Evolutionary conservation across 2,797 vertebrate genomes (phyloP).

Genomic region (Poecilia gillii): DNA sequence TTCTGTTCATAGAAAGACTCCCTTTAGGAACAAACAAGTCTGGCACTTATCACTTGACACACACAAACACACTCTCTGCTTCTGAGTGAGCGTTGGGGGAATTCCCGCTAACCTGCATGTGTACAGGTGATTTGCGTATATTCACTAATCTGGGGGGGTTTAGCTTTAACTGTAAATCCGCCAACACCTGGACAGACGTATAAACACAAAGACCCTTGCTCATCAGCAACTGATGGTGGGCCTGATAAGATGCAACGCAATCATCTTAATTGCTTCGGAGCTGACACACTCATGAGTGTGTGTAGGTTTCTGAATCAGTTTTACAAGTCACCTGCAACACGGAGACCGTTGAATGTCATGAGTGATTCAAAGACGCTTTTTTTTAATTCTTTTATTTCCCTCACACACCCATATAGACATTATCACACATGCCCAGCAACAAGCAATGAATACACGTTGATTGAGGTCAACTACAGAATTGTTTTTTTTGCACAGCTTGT

Average conservation of each 20-base stretch:
- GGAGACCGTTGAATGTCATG: slow-evolving; percentile 47
- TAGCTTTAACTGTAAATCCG: slow-evolving; percentile 78
- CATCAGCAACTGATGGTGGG: slow-evolving; percentile 40
- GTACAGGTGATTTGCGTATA: slow-evolving; percentile 78
- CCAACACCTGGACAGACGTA: slow-evolving; percentile 75
- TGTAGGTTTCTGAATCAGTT: slow-evolving; percentile 15
- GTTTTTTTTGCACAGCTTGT: not conserved
- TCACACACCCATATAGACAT: not conserved
- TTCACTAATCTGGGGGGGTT: slow-evolving; percentile 69
- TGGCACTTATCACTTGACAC: slow-evolving; percentile 32
- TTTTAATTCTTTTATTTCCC: slow-evolving; percentile 21
- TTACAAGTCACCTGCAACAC: slow-evolving; percentile 45
- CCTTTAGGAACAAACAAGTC: slow-evolving; percentile 19
- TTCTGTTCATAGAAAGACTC: slow-evolving; percentile 13
- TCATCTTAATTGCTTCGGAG: slow-evolving; percentile 13
- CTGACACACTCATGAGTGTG: slow-evolving; percentile 19
- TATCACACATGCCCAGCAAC: not conserved
- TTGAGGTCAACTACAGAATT: not conserved
- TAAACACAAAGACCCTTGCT: slow-evolving; percentile 19
- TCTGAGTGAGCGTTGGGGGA: slow-evolving; percentile 51
- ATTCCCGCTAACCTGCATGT: slow-evolving; percentile 65
- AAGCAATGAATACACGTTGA: not conserved
- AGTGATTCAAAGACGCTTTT: slow-evolving; percentile 14
- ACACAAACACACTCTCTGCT: slow-evolving; percentile 20
- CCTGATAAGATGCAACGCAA: slow-evolving; percentile 27